Evolutionary conservation across 2,113 vertebrate species (phyloP), one percentile per base, ranked within the genome.

Genomic region (Hydrochoerus hydrochaeris): DNA sequence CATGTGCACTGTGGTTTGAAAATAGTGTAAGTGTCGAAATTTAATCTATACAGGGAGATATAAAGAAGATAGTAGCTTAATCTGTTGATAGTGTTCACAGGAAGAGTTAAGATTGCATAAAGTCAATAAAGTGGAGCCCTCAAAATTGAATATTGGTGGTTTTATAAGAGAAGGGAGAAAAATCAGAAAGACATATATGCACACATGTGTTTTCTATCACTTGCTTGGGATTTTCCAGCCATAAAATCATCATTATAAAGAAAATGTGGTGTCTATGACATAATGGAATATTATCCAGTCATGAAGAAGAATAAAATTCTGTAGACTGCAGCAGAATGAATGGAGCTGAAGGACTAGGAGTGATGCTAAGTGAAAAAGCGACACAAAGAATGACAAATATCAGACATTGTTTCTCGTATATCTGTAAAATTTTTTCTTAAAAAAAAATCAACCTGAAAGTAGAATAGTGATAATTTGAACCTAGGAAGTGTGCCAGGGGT

Each of bases 261-360:
- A n/a, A n/a, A 69, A 69, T 69, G 35, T 69, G 35, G 67, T 69
- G 2, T 38, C 67, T 9, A 38, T 69, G n/a, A n/a, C 32, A n/a
- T 0, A 69, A n/a, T n/a, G 16, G 32, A n/a, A n/a, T 69, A n/a
- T n/a, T n/a, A n/a, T n/a, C 1, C 16, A 69, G 2, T 17, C 32
- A 69, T 35, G 1, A 17, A 69, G 35, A 69, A 69, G 16, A 69
- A 69, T 69, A 7, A 69, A 69, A 20, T n/a, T 5, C 12, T 69
- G 35, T 20, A 6, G 7, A 16, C 38, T n/a, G 35, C 67, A 69
- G 32, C 5, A 67, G n/a, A 35, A 67, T 67, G 32, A 35, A n/a
- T 67, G 32, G 32, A 67, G n/a, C 16, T 67, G 32, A 6, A 67
- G 6, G 32, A 67, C 32, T 19, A 35, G 14, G 65, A 67, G 65